Evolutionary conservation across 2,797 vertebrate genomes (phyloP).

Genomic region (Lophius americanus): DNA sequence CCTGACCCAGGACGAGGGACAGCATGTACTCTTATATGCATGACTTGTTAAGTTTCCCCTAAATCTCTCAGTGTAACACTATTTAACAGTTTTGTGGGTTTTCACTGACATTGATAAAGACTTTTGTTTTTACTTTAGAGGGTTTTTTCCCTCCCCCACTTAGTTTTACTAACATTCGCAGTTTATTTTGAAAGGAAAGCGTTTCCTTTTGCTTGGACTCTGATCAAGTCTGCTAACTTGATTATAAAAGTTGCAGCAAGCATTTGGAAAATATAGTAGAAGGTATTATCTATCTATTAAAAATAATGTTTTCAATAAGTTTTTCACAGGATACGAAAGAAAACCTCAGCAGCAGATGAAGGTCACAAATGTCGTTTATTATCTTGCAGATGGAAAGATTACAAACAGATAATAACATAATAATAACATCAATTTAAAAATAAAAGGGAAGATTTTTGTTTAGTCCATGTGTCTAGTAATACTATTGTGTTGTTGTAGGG

Average conservation of each 20-base stretch:
- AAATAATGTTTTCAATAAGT: background rate
- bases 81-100: background rate
- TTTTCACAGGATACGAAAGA: background rate
- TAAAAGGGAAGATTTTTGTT: too few species aligned
- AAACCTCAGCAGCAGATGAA: background rate
- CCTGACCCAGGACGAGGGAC: too few species aligned
- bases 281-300: background rate
- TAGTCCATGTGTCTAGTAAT: too few species aligned
- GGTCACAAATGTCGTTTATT: background rate
- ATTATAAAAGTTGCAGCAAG: background rate
- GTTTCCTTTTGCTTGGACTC: background rate
- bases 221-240: background rate
- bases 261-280: too few species aligned
- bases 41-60: background rate
- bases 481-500: too few species aligned
- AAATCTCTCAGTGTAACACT: background rate
- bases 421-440: background rate
- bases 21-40: background rate
- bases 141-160: too few species aligned
- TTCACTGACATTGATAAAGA: background rate
- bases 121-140: too few species aligned
- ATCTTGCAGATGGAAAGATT: background rate
- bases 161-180: background rate
- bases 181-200: conserved; percentile 3
- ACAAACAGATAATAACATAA: background rate